Conservation (phyloP, 2,888 invertebrate species). For the Incurvaria masculella region DNA sequence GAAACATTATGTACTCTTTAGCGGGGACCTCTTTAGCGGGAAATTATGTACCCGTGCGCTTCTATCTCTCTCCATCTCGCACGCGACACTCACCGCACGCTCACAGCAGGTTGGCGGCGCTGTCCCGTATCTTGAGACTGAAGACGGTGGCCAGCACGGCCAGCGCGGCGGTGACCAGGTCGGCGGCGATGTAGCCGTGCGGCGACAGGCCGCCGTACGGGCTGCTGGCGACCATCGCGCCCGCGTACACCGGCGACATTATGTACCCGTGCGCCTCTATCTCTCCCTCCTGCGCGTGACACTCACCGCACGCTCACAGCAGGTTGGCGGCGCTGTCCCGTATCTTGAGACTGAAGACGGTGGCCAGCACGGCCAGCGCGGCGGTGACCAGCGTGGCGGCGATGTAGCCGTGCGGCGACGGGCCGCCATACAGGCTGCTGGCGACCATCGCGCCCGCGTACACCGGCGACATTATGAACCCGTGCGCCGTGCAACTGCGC, state of each 20-base stretch:
- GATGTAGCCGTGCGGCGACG: constrained; percentile 29
- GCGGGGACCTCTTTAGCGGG: too few relatives aligned
- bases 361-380: constrained; percentile 25
- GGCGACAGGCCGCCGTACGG: constrained; percentile 30
- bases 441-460: constrained; percentile 49
- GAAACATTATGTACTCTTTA: too few relatives aligned
- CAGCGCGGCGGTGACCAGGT: constrained; percentile 27
- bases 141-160: constrained; percentile 28
- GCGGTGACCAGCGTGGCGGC: constrained; percentile 32
- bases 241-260: constrained; percentile 47
- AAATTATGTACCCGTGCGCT: constrained; percentile 53
- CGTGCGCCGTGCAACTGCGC: constrained; percentile 56
- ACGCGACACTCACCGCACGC: constrained; percentile 3
- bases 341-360: constrained; percentile 29
- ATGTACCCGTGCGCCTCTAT: constrained; percentile 52
- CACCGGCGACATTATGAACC: constrained; percentile 48
- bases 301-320: constrained; percentile 28
- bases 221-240: constrained; percentile 46
- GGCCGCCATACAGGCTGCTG: constrained; percentile 34
- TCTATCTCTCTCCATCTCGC: too few relatives aligned
- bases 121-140: constrained; percentile 31
- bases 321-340: constrained; percentile 36
- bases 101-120: constrained; percentile 35
- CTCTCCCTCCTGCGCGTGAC: not conserved
- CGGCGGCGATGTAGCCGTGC: constrained; percentile 30